Conservation (phyloP, 1,140 invertebrate species). For the Bombus waltoni region DNA sequence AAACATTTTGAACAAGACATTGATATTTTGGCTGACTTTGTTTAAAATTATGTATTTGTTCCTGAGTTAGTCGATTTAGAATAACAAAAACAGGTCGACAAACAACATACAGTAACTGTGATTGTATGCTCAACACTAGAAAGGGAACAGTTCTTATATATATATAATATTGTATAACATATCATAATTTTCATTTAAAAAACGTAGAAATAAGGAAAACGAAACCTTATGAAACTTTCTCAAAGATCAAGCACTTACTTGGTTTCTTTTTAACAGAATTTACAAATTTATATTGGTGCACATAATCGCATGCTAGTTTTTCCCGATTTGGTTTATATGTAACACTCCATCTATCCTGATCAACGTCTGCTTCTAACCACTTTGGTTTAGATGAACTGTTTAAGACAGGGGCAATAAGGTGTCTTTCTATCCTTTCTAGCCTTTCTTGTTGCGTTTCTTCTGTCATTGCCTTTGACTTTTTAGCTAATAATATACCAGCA, state of each 20-base stretch:
- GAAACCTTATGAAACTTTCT: background rate
- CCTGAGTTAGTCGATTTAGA: constrained; percentile 76
- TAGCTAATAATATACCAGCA: constrained; percentile 82
- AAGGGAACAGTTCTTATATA: constrained; percentile 32
- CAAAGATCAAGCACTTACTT: constrained; percentile 69
- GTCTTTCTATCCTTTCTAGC: constrained; percentile 83
- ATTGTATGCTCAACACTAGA: constrained; percentile 73
- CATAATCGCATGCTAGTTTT: constrained; percentile 76
- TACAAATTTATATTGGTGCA: constrained; percentile 82
- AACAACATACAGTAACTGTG: constrained; percentile 76
- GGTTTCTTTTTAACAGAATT: constrained; percentile 74
- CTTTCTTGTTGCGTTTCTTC: constrained; percentile 82
- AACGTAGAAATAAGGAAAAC: background rate
- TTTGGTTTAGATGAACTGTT: constrained; percentile 78
- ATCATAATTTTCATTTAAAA: background rate
- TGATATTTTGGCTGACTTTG: constrained; percentile 71
- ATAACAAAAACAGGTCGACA: constrained; percentile 81
- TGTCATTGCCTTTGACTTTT: constrained; percentile 83
- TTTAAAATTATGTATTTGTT: constrained; percentile 76
- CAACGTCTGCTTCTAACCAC: constrained; percentile 79
- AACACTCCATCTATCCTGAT: constrained; percentile 75
- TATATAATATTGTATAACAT: no score
- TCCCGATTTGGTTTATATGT: constrained; percentile 81
- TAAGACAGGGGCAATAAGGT: constrained; percentile 81
- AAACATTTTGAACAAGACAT: constrained; percentile 56